Conservation (phyloP, 2,113 vertebrate species). For the Fregata magnificens region DNA sequence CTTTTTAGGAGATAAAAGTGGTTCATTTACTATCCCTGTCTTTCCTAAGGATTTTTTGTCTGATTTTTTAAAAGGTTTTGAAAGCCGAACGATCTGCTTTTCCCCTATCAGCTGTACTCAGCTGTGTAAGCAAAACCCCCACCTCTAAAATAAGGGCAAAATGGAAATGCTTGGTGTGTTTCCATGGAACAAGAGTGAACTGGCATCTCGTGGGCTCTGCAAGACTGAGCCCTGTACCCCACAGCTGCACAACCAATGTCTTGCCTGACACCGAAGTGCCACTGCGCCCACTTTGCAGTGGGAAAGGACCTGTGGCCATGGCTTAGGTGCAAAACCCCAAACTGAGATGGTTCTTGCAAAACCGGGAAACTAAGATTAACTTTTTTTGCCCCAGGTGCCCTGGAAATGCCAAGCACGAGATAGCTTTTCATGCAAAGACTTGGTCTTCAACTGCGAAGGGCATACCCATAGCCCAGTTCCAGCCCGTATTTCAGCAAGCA, state of each 20-base stretch:
- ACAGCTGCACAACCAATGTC: background rate
- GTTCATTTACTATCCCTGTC: background rate
- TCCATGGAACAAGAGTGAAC: background rate
- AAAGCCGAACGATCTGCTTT: background rate
- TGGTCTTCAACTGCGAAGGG: background rate
- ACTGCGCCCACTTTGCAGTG: background rate
- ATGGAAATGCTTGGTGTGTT: background rate
- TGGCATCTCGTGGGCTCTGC: background rate
- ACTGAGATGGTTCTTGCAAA: background rate
- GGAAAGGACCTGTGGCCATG: background rate
- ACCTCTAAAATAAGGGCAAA: background rate
- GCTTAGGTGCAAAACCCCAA: background rate
- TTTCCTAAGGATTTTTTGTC: background rate
- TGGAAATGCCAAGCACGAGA: background rate
- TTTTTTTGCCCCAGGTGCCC: background rate
- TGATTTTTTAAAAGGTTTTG: background rate
- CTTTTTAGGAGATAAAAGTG: background rate
- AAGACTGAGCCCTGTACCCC: background rate
- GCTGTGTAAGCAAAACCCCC: background rate
- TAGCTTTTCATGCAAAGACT: background rate
- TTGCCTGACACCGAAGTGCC: background rate
- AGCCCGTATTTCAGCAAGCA: background rate
- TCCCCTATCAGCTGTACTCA: background rate
- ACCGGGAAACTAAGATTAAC: background rate
- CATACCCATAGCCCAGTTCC: background rate